Evolutionary conservation across 1,140 invertebrate species (phyloP).

Genomic region (Neoseiulus cucumeris): DNA sequence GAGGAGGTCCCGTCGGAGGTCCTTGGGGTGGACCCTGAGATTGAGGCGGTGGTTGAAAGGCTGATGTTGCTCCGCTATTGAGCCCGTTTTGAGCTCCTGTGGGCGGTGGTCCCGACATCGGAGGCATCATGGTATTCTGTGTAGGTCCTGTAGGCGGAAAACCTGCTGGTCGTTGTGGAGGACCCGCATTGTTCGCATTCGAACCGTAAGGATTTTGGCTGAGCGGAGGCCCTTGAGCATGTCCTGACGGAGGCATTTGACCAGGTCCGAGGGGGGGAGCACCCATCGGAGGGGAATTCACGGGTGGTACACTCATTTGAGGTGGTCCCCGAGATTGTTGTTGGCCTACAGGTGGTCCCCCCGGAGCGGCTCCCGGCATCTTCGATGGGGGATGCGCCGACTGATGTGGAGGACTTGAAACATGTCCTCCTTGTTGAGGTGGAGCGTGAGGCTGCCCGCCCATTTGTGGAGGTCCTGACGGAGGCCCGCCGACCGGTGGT

Average conservation of each 20-base stretch:
- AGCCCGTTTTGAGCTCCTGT: not conserved
- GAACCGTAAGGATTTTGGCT: not conserved
- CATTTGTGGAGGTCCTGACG: not conserved
- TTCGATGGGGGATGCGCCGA: too few relatives aligned
- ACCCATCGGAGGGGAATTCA: not conserved
- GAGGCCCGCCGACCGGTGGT: not conserved
- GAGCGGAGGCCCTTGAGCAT: not conserved
- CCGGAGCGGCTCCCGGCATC: too few relatives aligned
- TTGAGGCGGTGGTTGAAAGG: not conserved
- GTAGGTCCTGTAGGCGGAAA: not conserved
- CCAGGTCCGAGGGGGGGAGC: not conserved
- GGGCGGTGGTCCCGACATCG: not conserved
- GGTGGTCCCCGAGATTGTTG: not conserved
- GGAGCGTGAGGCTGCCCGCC: too few relatives aligned
- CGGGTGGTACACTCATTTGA: not conserved
- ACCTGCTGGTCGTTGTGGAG: not conserved
- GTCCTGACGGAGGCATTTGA: not conserved
- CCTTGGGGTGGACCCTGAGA: slow-evolving; percentile 17
- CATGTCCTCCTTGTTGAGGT: too few relatives aligned
- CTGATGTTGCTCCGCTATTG: not conserved
- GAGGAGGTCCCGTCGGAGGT: not conserved
- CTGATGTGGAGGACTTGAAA: too few relatives aligned
- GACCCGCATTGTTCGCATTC: not conserved
- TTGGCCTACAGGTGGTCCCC: too few relatives aligned
- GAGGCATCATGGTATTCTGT: not conserved